Conservation (phyloP, 2,113 vertebrate species). For the Ornithorhynchus anatinus region DNA sequence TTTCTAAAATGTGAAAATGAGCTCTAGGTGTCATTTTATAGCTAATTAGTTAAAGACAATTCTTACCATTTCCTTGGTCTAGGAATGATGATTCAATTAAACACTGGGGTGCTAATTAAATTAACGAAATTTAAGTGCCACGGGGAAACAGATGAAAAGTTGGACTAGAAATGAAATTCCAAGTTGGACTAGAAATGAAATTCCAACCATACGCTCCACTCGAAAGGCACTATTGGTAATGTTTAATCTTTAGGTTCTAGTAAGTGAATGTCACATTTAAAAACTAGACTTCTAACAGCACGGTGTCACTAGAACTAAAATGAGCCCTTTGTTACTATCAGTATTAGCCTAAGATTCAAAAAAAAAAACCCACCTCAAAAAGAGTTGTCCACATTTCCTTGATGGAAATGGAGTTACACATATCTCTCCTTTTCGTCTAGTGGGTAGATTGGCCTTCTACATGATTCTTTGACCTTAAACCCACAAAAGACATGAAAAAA, state of each 20-base stretch:
- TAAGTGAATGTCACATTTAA: neutral
- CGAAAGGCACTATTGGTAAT: too few species aligned
- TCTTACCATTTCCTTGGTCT: constrained; percentile 2
- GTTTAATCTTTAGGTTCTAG: too few species aligned
- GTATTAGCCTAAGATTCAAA: neutral
- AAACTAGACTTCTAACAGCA: neutral
- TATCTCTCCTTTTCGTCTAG: too few species aligned
- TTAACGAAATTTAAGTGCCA: constrained; percentile 4
- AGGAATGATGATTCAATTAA: constrained; percentile 2
- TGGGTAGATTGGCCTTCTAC: too few species aligned
- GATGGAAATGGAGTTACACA: too few species aligned
- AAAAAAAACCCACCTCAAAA: too few species aligned
- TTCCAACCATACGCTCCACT: too few species aligned
- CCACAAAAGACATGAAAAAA: too few species aligned
- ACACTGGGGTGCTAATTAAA: neutral
- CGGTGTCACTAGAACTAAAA: neutral
- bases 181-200: neutral
- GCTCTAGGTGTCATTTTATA: neutral
- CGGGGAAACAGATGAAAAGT: neutral
- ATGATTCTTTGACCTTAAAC: too few species aligned
- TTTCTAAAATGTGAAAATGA: constrained; percentile 12
- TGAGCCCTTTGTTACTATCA: neutral
- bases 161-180: neutral
- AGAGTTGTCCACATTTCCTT: too few species aligned
- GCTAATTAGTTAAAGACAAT: constrained; percentile 10